Conservation (phyloP, 2,797 vertebrate species). For the Sylvia borin region DNA sequence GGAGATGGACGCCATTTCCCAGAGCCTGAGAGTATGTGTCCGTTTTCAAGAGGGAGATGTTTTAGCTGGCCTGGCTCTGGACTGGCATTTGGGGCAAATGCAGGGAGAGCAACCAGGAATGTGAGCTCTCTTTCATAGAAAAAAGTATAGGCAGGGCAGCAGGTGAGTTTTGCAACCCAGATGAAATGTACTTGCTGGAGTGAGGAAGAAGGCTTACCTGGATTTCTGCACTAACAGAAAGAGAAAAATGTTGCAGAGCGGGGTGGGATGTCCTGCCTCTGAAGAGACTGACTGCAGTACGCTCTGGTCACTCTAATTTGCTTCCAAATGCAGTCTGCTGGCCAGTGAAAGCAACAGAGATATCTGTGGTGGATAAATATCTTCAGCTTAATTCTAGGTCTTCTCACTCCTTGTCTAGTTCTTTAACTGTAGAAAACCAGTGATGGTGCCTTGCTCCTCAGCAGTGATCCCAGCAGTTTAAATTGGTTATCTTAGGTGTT, state of each 20-base stretch:
- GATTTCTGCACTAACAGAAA: neutral
- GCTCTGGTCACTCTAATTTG: neutral
- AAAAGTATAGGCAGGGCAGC: neutral
- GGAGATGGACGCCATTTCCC: neutral
- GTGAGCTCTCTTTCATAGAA: neutral
- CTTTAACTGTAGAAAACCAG: neutral
- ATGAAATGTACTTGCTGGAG: neutral
- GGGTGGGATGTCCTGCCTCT: neutral
- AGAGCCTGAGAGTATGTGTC: neutral
- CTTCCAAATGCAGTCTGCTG: neutral
- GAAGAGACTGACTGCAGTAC: neutral
- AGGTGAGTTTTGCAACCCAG: neutral
- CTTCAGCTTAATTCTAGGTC: neutral
- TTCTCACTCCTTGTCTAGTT: neutral
- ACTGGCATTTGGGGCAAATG: neutral
- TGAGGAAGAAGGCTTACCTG: neutral
- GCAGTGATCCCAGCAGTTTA: neutral
- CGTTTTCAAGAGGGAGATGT: neutral
- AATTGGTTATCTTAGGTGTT: neutral
- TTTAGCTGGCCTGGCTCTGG: neutral
- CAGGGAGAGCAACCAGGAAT: neutral
- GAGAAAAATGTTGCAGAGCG: neutral
- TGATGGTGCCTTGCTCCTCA: neutral
- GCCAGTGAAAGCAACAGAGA: neutral
- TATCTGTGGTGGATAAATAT: neutral